Conservation (phyloP, 2,888 invertebrate species). For the Mesorhabditis sp. region DNA sequence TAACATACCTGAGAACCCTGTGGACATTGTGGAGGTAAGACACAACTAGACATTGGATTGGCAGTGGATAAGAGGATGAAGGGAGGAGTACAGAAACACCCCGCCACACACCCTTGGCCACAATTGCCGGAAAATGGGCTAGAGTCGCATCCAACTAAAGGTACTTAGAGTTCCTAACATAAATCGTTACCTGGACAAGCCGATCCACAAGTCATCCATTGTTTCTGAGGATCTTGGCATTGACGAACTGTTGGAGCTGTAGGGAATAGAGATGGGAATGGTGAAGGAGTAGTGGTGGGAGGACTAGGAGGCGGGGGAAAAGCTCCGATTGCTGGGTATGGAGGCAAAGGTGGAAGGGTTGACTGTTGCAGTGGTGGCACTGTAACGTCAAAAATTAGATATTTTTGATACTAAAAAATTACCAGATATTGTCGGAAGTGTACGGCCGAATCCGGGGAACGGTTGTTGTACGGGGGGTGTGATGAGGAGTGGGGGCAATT, state of each 20-base stretch:
- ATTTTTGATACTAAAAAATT: neutral
- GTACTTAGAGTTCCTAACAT: no score
- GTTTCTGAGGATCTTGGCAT: constrained; percentile 38
- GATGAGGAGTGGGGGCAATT: neutral
- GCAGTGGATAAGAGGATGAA: constrained; percentile 21
- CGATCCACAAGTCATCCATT: constrained; percentile 37
- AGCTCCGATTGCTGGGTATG: neutral
- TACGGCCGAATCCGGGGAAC: neutral
- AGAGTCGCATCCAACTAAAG: constrained; percentile 17
- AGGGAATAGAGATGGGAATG: constrained; percentile 7
- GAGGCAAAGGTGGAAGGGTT: neutral
- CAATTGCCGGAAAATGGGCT: constrained; percentile 20
- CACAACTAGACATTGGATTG: constrained; percentile 32
- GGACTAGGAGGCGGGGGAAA: neutral
- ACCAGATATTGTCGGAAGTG: neutral
- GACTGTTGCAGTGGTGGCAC: neutral
- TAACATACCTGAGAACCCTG: neutral
- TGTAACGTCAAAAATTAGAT: neutral
- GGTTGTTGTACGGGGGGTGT: neutral
- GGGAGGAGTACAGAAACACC: constrained; percentile 32
- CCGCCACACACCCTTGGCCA: constrained; percentile 26
- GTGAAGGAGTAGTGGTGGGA: constrained; percentile 15
- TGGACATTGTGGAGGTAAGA: constrained; percentile 36
- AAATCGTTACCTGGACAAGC: constrained; percentile 27
- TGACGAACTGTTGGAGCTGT: constrained; percentile 9